Conservation (phyloP, 2,113 vertebrate genomes). For the Sitta europaea region DNA sequence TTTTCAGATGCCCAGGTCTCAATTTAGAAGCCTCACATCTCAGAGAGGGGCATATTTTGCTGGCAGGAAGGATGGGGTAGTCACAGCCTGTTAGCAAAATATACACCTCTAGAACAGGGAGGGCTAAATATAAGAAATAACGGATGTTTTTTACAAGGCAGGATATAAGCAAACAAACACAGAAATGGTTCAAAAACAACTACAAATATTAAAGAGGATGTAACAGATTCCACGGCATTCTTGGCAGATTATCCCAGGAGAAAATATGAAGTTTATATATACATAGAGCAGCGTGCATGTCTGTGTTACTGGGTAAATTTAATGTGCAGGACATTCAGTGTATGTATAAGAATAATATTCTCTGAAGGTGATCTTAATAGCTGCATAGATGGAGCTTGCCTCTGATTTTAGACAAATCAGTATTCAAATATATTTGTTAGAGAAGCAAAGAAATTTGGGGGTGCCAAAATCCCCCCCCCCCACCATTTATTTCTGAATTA, state of each 20-base stretch:
- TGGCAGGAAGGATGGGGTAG: constrained; percentile 38
- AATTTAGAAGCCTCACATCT: neutral
- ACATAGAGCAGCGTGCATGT: neutral
- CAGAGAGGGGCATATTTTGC: neutral
- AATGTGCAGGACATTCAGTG: neutral
- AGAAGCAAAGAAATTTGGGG: neutral
- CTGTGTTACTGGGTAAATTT: neutral
- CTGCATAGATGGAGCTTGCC: neutral
- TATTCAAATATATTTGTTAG: neutral
- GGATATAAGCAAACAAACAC: constrained; percentile 52
- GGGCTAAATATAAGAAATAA: constrained; percentile 44
- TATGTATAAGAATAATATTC: neutral
- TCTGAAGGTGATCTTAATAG: neutral
- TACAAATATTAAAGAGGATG: constrained; percentile 31
- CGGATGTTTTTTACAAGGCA: constrained; percentile 27
- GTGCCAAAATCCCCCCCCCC: too few relatives aligned
- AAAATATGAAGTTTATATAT: neutral
- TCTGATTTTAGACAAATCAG: neutral
- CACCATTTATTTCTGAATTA: neutral
- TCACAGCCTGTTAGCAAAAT: constrained; percentile 46
- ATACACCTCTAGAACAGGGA: constrained; percentile 2
- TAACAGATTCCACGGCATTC: neutral
- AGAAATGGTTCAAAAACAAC: constrained; percentile 20
- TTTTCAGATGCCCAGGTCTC: neutral
- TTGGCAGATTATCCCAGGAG: constrained; percentile 10